A percentile compares a stretch with the other conserved stretches of the same genome.
phyloP scores from a whole-genome alignment of 2,113 vertebrate species.

The Argyrosomus japonicus region DNA sequence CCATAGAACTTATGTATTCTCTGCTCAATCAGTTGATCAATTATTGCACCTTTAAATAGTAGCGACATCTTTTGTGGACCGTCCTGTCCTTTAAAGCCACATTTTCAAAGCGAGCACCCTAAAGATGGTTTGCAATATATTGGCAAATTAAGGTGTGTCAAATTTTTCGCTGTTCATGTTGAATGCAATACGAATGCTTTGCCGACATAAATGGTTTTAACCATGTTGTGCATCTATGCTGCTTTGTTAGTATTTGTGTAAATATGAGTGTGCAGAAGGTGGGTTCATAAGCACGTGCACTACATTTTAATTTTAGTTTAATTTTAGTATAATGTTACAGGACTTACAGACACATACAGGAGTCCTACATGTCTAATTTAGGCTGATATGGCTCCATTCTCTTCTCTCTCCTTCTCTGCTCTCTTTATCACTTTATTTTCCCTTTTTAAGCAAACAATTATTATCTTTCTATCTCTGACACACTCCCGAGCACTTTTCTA shows the following conservation, averaged over 20 bases:
- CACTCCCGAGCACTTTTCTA: not conserved
- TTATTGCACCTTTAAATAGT: not conserved
- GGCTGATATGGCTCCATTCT: conserved; percentile 5
- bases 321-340: not conserved
- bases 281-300: not conserved
- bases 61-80: not conserved
- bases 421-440: not conserved
- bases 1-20: no score
- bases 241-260: not conserved
- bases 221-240: not conserved
- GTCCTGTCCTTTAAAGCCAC: not conserved
- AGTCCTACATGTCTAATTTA: conserved; percentile 21
- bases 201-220: not conserved
- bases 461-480: not conserved
- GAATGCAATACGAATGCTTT: not conserved
- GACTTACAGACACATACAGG: not conserved
- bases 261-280: not conserved
- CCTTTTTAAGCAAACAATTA: not conserved
- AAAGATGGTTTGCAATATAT: no score
- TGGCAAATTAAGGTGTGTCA: no score
- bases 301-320: not conserved
- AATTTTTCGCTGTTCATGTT: no score
- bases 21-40: not conserved
- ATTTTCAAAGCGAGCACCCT: not conserved
- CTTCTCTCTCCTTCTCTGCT: not conserved